Conservation (phyloP, 2,113 vertebrate species). For the Clarias macrocephalus region DNA sequence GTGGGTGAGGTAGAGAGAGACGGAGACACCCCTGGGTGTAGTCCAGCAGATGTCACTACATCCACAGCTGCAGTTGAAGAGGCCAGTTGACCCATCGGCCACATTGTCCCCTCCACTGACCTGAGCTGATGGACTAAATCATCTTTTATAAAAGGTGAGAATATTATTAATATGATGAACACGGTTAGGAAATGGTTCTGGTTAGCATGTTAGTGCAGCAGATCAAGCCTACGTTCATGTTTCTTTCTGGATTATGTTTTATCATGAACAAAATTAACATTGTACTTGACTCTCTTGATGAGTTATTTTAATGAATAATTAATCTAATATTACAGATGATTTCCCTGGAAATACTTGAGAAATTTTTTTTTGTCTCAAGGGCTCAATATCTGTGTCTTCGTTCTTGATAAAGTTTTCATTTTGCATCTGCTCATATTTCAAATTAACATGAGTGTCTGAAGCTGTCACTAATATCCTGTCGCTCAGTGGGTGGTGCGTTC, state of each 20-base stretch:
- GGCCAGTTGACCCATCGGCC: slow-evolving; percentile 63
- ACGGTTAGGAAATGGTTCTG: not conserved
- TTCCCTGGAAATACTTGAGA: slow-evolving; percentile 18
- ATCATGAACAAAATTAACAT: slow-evolving; percentile 12
- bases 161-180: not conserved
- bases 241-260: not conserved
- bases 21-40: slow-evolving; percentile 40
- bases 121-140: not conserved
- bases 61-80: slow-evolving; percentile 60
- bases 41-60: slow-evolving; percentile 78
- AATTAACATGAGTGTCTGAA: slow-evolving; percentile 3
- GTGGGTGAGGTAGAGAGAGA: not conserved
- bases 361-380: not conserved
- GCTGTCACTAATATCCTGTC: not conserved
- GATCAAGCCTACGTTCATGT: not conserved
- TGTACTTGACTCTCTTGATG: not conserved
- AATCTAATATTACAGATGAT: slow-evolving; percentile 14
- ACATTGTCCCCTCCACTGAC: slow-evolving; percentile 1
- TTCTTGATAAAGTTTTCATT: slow-evolving; percentile 23
- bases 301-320: slow-evolving; percentile 30
- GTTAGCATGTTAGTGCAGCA: not conserved
- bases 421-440: not conserved
- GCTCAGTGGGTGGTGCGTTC: not conserved
- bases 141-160: not conserved
- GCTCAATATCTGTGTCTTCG: not conserved